phyloP scores from a whole-genome alignment of 2,888 invertebrate species.

The Nomada ferruginata region DNA sequence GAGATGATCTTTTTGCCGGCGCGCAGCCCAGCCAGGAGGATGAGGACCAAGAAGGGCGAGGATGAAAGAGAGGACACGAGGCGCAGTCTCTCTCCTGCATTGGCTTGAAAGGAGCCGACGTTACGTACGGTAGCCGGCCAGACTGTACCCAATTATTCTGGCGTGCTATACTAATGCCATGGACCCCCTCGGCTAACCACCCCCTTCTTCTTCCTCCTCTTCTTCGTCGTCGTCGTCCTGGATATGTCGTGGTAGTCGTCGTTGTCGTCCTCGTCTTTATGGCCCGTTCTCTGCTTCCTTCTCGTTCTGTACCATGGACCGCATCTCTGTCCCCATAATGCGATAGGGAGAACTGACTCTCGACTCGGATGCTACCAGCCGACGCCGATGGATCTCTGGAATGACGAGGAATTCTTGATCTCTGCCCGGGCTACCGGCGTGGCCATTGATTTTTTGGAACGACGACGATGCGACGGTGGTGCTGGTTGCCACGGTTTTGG shows the following conservation, averaged over 20 bases:
- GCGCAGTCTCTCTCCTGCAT: constrained; percentile 52
- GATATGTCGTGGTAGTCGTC: constrained; percentile 1
- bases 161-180: constrained; percentile 83
- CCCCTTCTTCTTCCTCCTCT: constrained; percentile 44
- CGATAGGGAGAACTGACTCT: constrained; percentile 54
- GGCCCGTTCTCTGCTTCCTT: constrained; percentile 3
- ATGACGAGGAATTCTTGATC: constrained; percentile 64
- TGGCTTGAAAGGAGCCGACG: constrained; percentile 82
- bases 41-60: constrained; percentile 55
- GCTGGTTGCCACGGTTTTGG: background rate
- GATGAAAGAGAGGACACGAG: constrained; percentile 55
- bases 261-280: constrained; percentile 33
- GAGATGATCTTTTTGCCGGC: constrained; percentile 70
- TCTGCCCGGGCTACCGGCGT: constrained; percentile 47
- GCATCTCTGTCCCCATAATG: constrained; percentile 69
- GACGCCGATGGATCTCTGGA: constrained; percentile 61
- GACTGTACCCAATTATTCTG: constrained; percentile 83
- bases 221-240: constrained; percentile 13
- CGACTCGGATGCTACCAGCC: constrained; percentile 37
- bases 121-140: constrained; percentile 81
- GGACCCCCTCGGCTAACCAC: constrained; percentile 70
- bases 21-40: constrained; percentile 59
- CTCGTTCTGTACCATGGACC: background rate
- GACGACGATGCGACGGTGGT: constrained; percentile 5
- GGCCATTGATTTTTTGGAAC: constrained; percentile 54